These are phyloP conservation scores for Seriola quinqueradiata DNA, from an alignment of 2,113 vertebrate genomes.

Conservation along the genomic window DNA sequence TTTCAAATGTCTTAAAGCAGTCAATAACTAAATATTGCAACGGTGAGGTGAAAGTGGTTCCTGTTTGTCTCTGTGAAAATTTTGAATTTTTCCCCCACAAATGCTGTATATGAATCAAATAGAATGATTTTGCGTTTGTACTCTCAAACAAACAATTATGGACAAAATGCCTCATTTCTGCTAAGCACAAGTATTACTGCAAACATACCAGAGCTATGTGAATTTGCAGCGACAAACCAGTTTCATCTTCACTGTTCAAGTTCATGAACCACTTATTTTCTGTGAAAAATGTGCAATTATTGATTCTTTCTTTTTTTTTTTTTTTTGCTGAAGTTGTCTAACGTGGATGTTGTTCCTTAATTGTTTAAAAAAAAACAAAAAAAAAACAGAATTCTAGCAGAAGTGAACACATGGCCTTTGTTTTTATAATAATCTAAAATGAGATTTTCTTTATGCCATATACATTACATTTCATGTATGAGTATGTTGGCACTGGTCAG, in stretches of 20 bases:
- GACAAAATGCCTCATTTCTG: constrained; percentile 11
- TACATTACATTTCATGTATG: constrained; percentile 34
- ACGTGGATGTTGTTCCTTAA: constrained; percentile 22
- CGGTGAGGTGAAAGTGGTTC: constrained; percentile 23
- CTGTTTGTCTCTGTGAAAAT: not conserved
- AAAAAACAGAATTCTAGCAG: constrained; percentile 4
- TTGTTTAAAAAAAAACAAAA: not conserved
- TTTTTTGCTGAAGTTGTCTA: constrained; percentile 8
- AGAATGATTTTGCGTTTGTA: not conserved
- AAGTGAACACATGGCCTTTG: constrained; percentile 22
- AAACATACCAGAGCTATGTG: constrained; percentile 29
- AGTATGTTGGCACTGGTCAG: constrained; percentile 57
- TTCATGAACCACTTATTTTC: constrained; percentile 18
- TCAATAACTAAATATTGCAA: not conserved
- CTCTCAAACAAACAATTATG: constrained; percentile 8
- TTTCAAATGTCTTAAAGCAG: not conserved
- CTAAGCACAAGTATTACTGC: constrained; percentile 59
- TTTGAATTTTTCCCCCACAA: not conserved
- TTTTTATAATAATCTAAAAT: not conserved
- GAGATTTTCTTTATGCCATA: constrained; percentile 46
- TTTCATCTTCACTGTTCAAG: constrained; percentile 18
- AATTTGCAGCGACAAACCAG: constrained; percentile 2
- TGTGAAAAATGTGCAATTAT: constrained; percentile 52
- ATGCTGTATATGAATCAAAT: not conserved
- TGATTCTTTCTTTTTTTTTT: not conserved